These are phyloP conservation scores for Columbina picui DNA, from an alignment of 2,113 vertebrate genomes.

Conservation along the genomic window DNA sequence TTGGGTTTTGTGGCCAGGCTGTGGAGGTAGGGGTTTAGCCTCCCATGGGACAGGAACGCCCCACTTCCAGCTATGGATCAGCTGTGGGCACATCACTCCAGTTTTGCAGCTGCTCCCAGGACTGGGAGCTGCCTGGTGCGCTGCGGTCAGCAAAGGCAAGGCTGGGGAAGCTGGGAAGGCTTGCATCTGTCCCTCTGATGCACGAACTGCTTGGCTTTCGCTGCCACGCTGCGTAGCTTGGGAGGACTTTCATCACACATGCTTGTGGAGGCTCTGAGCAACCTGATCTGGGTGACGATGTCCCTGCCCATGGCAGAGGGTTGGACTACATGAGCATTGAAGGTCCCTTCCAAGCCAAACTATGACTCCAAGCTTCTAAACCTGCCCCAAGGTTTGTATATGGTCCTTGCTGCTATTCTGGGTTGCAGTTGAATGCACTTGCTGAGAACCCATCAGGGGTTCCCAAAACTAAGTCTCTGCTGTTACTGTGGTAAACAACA, in stretches of 20 bases:
- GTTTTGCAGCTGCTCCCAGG: neutral
- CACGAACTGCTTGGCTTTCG: neutral
- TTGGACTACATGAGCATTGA: too few relatives aligned
- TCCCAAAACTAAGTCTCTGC: neutral
- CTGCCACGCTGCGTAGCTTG: neutral
- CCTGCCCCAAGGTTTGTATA: neutral
- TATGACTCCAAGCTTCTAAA: neutral
- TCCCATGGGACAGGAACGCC: neutral
- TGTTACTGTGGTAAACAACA: neutral
- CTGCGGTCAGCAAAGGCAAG: neutral
- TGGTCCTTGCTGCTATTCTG: neutral
- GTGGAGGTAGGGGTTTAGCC: neutral
- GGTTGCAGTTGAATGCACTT: neutral
- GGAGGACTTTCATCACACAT: accelerated
- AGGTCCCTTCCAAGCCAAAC: too few relatives aligned
- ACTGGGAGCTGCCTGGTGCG: neutral
- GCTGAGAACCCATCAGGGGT: neutral
- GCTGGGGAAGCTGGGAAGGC: neutral
- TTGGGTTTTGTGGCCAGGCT: neutral
- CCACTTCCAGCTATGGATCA: neutral
- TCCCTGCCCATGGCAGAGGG: too few relatives aligned
- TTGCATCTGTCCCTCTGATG: neutral
- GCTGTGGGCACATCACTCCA: neutral
- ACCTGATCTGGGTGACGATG: too few relatives aligned
- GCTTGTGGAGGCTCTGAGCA: neutral